A percentile compares a stretch with the other conserved stretches of the same genome.
Evolutionary conservation across 2,888 invertebrate species (phyloP).

Genomic region (Xestia sexstrigata): DNA sequence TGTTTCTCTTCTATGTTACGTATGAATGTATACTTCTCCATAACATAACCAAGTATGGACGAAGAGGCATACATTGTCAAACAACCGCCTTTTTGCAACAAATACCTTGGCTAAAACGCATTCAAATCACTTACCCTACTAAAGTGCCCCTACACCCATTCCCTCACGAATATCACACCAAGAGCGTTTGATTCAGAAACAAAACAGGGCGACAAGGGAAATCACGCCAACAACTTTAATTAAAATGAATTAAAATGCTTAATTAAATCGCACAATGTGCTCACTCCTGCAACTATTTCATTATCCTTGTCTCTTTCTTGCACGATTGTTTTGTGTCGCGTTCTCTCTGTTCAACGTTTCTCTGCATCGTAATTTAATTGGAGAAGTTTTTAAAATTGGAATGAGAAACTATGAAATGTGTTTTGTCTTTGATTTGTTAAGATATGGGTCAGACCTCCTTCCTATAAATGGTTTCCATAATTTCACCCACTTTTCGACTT

Average conservation of each 20-base stretch:
- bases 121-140: neutral
- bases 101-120: no score
- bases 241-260: slow-evolving; percentile 78
- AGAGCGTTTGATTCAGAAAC: slow-evolving; percentile 33
- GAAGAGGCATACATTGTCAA: neutral
- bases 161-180: neutral
- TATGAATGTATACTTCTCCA: no score
- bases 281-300: slow-evolving; percentile 64
- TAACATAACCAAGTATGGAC: neutral
- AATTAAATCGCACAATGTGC: slow-evolving; percentile 71
- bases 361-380: slow-evolving; percentile 46
- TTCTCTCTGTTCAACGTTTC: slow-evolving; percentile 29
- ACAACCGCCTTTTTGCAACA: no score
- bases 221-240: slow-evolving; percentile 59
- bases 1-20: no score
- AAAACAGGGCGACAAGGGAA: slow-evolving; percentile 57
- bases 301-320: slow-evolving; percentile 25
- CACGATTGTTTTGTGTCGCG: slow-evolving; percentile 5
- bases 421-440: neutral
- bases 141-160: neutral
- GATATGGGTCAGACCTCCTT: neutral
- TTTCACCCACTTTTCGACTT: neutral
- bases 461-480: neutral
- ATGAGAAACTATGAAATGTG: slow-evolving; percentile 20
- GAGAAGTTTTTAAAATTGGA: slow-evolving; percentile 48